Percentiles rank a stretch among this genome's conserved stretches.
These are phyloP conservation scores for Brachycybe producta DNA, from an alignment of 2,888 invertebrate genomes.

Conservation along the genomic window DNA sequence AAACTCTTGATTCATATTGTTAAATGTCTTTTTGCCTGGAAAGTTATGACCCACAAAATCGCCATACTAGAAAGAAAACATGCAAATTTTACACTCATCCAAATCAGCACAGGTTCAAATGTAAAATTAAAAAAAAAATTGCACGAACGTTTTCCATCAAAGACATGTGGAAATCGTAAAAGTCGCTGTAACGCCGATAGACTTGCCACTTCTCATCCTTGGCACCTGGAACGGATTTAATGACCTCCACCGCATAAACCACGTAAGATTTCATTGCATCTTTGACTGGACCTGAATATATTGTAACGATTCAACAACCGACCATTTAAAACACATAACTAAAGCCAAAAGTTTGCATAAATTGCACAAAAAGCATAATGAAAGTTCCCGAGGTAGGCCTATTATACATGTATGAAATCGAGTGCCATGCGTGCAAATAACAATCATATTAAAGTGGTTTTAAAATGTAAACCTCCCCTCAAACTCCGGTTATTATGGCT, in stretches of 20 bases:
- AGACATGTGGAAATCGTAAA: conserved; percentile 71
- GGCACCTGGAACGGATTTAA: conserved; percentile 44
- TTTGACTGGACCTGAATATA: conserved; percentile 50
- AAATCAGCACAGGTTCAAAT: neutral
- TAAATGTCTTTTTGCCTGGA: conserved; percentile 86
- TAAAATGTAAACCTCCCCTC: no score
- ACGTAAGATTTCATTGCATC: conserved; percentile 76
- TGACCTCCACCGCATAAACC: conserved; percentile 73
- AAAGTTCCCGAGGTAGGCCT: no score
- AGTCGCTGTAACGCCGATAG: conserved; percentile 84
- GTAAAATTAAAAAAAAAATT: neutral
- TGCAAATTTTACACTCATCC: neutral
- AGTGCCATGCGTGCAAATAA: no score
- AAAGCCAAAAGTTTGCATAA: neutral
- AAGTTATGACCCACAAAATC: conserved; percentile 58
- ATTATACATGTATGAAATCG: no score
- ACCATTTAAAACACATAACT: neutral
- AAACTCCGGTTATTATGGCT: no score
- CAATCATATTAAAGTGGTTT: no score
- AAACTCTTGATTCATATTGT: conserved; percentile 66
- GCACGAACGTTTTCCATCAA: conserved; percentile 45
- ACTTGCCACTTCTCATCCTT: conserved; percentile 75
- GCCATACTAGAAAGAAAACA: conserved; percentile 40
- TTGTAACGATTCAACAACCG: no score
- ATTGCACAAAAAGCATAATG: no score